These are phyloP conservation scores for Lordiphosa clarofinis DNA, from an alignment of 1,140 invertebrate species.

Conservation along the genomic window DNA sequence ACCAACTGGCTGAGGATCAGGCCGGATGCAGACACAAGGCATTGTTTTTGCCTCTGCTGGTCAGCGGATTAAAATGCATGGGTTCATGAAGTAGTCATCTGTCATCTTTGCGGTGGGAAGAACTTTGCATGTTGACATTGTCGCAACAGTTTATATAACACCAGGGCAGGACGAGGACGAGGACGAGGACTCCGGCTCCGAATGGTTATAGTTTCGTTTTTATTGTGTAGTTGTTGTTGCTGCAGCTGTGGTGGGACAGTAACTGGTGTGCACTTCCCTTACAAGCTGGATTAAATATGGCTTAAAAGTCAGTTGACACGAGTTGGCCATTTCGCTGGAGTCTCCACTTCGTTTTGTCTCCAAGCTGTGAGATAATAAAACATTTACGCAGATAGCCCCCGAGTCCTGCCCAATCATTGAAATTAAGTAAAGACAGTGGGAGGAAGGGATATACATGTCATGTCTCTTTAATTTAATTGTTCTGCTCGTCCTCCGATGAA, in stretches of 20 bases:
- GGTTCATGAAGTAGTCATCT: conserved; percentile 78
- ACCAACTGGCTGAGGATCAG: conserved; percentile 7
- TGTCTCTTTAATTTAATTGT: conserved; percentile 62
- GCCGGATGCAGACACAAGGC: conserved; percentile 51
- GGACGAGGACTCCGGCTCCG: not conserved
- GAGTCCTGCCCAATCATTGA: conserved; percentile 40
- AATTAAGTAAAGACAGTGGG: conserved; percentile 50
- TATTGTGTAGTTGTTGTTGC: conserved; percentile 12
- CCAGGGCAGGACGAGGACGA: not conserved
- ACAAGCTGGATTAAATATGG: conserved; percentile 73
- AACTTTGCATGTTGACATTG: conserved; percentile 77
- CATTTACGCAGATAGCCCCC: conserved; percentile 65
- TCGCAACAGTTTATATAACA: conserved; percentile 68
- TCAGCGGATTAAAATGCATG: conserved; percentile 70
- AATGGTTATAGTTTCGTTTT: conserved; percentile 17
- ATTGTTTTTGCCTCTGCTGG: conserved; percentile 53
- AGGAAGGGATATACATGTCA: not conserved
- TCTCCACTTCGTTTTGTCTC: conserved; percentile 10
- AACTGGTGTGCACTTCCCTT: conserved; percentile 56
- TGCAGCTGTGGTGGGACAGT: conserved; percentile 27
- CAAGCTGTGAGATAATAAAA: conserved; percentile 68
- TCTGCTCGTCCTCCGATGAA: too few relatives aligned
- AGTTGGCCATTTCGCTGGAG: conserved; percentile 59
- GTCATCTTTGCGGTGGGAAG: conserved; percentile 77
- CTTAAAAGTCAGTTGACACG: conserved; percentile 76